Evolutionary conservation across 2,797 vertebrate genomes (phyloP).

Genomic region (Myripristis jacobus): DNA sequence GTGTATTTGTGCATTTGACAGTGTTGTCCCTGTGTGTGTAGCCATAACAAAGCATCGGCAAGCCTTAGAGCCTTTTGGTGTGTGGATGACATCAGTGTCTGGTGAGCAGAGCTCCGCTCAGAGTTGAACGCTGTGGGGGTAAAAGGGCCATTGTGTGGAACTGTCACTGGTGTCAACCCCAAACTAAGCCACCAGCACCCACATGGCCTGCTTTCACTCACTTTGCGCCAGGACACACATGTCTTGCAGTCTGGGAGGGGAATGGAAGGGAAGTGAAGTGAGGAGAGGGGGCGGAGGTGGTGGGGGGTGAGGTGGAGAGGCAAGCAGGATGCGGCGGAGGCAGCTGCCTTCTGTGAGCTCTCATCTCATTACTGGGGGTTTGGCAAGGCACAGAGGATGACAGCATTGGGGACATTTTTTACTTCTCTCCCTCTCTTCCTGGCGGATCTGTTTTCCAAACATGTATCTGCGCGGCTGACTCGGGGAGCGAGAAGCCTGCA

Average conservation of each 20-base stretch:
- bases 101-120: slow-evolving; percentile 64
- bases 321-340: slow-evolving; percentile 64
- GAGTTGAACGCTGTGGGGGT: slow-evolving; percentile 34
- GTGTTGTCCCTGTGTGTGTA: slow-evolving; percentile 64
- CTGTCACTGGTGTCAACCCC: slow-evolving; percentile 70
- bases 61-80: slow-evolving; percentile 42
- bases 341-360: slow-evolving; percentile 56
- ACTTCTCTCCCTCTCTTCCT: slow-evolving; percentile 48
- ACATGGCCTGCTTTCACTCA: slow-evolving; percentile 75
- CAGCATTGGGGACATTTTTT: slow-evolving; percentile 62
- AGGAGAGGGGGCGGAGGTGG: slow-evolving; percentile 28
- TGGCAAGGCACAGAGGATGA: slow-evolving; percentile 64
- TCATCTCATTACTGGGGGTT: slow-evolving; percentile 70
- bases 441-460: slow-evolving; percentile 72
- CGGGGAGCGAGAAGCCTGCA: slow-evolving; percentile 56
- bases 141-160: slow-evolving; percentile 54
- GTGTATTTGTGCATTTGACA: slow-evolving; percentile 48
- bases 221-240: slow-evolving; percentile 71
- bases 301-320: slow-evolving; percentile 38
- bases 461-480: slow-evolving; percentile 59
- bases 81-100: slow-evolving; percentile 75
- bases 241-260: slow-evolving; percentile 62
- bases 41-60: slow-evolving; percentile 75
- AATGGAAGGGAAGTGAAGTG: slow-evolving; percentile 45
- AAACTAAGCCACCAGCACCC: slow-evolving; percentile 66